phyloP scores from a whole-genome alignment of 2,888 invertebrate genomes.

The Meteorus cinctellus region DNA sequence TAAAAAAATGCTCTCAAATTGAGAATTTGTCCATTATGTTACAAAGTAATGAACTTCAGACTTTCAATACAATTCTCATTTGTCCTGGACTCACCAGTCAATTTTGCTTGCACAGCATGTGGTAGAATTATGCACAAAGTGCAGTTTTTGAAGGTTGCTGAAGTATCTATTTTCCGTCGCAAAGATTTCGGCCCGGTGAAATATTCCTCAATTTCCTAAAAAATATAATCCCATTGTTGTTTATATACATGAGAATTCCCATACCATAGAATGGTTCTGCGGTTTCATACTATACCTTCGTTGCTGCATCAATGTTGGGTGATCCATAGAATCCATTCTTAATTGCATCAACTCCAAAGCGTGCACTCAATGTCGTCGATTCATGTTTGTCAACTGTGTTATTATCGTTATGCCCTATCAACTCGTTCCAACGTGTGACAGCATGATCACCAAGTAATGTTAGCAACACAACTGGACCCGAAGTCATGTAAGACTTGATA shows the following conservation, averaged over 20 bases:
- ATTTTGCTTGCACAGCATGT: conserved; percentile 86
- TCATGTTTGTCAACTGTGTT: conserved; percentile 51
- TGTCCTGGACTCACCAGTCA: conserved; percentile 67
- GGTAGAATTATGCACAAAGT: conserved; percentile 92
- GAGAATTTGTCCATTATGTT: no score
- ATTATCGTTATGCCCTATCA: conserved; percentile 77
- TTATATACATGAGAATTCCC: no score
- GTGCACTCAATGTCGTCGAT: conserved; percentile 79
- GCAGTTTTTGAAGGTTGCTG: conserved; percentile 79
- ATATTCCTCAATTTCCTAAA: conserved; percentile 79
- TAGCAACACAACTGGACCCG: conserved; percentile 81
- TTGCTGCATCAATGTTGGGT: conserved; percentile 75
- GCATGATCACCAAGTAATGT: conserved; percentile 85
- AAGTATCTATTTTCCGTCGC: conserved; percentile 73
- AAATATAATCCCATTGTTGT: no score
- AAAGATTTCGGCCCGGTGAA: conserved; percentile 75
- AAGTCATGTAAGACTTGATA: conserved; percentile 79
- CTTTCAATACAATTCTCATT: not conserved
- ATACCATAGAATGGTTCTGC: not conserved
- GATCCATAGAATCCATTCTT: conserved; percentile 84
- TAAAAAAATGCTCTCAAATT: conserved; percentile 6
- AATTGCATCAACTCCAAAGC: conserved; percentile 81
- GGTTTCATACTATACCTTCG: conserved; percentile 67
- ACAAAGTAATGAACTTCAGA: no score
- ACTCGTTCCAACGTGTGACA: conserved; percentile 76